Evolutionary conservation across 2,113 vertebrate genomes (phyloP), one percentile per base, ranked within the genome.

Genomic region (Forbesichthys agassizii): DNA sequence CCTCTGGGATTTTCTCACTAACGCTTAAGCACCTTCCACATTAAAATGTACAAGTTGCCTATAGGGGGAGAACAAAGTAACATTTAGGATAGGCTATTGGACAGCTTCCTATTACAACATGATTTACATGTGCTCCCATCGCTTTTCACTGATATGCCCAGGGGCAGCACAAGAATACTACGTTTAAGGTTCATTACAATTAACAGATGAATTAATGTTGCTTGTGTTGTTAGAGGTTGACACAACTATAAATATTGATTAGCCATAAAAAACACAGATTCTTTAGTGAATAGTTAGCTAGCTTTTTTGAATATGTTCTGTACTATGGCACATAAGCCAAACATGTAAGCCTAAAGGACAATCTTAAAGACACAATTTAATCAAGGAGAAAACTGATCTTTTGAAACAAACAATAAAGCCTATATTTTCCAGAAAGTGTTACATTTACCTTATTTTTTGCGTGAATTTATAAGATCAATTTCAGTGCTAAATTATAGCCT

Each of bases 1-100:
- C 93, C 91, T 78, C 71, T 78, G 87, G 87, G 89, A 89, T 72
- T 73, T 61, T 66, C 73, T 74, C 78, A 69, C 77, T 61, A 72
- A 66, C 77, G 74, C 72, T 76, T 80, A 78, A 75, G 42, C n/a
- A 12, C 11, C 12, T 13, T 27, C 18, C 46, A n/a, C 51, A 71
- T 14, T 62, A 64, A 18, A 1, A 52, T 18, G 5, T 53, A 69
- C 13, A 33, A 18, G 33, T 36, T 59, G 9, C 33, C 56, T 56
- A 18, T 33, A 9, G 66, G 48, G 46, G 52, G 56, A 18, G 20
- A 14, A 59, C 18, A 14, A 54, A 51, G n/a, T 13, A 16, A 48
- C 64, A 60, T 65, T 64, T 77, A 6, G 46, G 59, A 16, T 54
- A 33, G 73, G 72, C 65, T 74, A 16, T 47, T 13, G 8, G 9